Evolutionary conservation across 2,888 invertebrate genomes (phyloP), one percentile per base, ranked within the genome.

Genomic region (Dendrolimus houi): DNA sequence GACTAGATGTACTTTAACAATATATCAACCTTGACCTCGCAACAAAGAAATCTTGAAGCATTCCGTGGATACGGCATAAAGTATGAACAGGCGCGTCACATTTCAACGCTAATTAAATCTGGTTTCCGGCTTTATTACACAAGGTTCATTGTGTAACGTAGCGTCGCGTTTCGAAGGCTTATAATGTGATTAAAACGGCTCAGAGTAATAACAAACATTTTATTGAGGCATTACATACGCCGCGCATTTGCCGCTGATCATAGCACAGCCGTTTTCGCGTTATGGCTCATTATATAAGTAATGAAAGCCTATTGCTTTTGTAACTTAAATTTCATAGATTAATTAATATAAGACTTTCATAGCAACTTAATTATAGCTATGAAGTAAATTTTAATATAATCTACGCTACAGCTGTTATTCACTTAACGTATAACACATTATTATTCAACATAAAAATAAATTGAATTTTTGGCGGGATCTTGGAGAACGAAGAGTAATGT

Each of bases 151-250:
- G 67, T 73, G 52, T 41, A 52, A 10, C 54, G 41, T 29, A 54
- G 54, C 63, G 62, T 54, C 54, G 29, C 54, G 41, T 52, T 52
- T 54, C 58, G 41, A 56, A 58, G 56, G 65, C 68, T 69, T 66
- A 62, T 74, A 75, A 79, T 74, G 74, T 77, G 78, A 82, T 81
- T 80, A 77, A 76, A 59, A 55, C 54, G 52, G 41, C 53, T 57
- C 56, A 55, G 68, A 64, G 74, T 74, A 74, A 79, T 80, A 80
- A 81, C 78, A 80, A 81, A 79, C 75, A 72, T 80, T 83, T 83
- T 80, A 83, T 79, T 71, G 73, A 69, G 65, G 64, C 71, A 75
- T 75, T 72, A 78, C 71, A 71, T 69, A 72, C 64, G 64, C 63
- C 66, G 61, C 69, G 47, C 47, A 10, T 1, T 10, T 47, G 47